A percentile compares a stretch with the other conserved stretches of the same genome.
phyloP scores from a whole-genome alignment of 2,113 vertebrate genomes.

The Nannospalax galili region DNA sequence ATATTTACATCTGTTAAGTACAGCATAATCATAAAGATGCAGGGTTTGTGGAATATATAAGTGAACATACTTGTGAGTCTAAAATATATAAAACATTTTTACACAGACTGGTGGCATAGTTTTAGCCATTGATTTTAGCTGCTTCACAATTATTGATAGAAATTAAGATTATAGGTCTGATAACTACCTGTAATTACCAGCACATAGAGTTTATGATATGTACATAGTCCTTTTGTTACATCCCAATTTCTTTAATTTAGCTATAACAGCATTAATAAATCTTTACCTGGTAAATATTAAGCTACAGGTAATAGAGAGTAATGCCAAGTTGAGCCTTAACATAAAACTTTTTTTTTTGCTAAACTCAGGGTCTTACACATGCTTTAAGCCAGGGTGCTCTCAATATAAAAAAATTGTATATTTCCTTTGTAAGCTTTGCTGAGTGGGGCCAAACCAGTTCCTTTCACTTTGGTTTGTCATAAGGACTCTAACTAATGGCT shows the following conservation, averaged over 20 bases:
- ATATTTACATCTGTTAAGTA: background rate
- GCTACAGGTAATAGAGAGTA: background rate
- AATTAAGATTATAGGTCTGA: background rate
- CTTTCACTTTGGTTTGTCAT: background rate
- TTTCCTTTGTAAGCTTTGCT: background rate
- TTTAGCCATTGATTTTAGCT: background rate
- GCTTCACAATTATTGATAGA: background rate
- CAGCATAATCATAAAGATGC: background rate
- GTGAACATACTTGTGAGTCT: background rate
- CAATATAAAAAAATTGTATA: no score
- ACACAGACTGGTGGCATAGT: fast-evolving
- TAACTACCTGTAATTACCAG: background rate
- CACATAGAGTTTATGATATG: background rate
- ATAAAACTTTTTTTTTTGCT: no score
- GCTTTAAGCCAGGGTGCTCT: no score
- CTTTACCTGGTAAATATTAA: background rate
- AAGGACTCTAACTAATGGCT: background rate
- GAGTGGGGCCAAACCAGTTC: background rate
- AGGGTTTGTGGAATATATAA: background rate
- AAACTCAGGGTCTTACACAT: no score
- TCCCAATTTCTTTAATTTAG: background rate
- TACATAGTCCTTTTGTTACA: background rate
- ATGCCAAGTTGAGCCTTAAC: background rate
- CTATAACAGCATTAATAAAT: background rate
- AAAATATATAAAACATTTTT: background rate